These are phyloP conservation scores for Amorpha juglandis DNA, from an alignment of 2,888 invertebrate species.

Conservation along the genomic window DNA sequence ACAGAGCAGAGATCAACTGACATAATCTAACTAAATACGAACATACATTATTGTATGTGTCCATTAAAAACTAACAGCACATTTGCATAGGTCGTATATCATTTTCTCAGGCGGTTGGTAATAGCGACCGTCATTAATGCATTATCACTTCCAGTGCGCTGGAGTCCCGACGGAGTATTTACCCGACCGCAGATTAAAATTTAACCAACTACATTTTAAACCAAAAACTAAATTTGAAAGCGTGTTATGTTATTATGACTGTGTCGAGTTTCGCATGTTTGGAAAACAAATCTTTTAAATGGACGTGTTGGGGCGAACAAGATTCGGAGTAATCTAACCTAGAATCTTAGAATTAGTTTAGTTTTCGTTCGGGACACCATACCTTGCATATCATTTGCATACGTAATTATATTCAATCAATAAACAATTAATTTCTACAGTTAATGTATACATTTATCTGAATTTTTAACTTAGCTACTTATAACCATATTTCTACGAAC, in stretches of 20 bases:
- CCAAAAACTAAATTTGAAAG: conserved; percentile 33
- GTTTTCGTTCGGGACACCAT: too few species aligned
- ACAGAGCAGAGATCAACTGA: too few species aligned
- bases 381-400: too few species aligned
- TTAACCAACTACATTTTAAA: conserved; percentile 43
- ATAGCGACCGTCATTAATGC: conserved; percentile 66
- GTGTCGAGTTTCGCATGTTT: background rate
- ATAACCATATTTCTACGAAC: too few species aligned
- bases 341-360: too few species aligned
- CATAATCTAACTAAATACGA: background rate
- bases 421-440: too few species aligned
- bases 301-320: too few species aligned
- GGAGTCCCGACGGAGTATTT: conserved; percentile 39
- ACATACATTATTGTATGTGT: background rate
- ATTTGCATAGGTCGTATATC: conserved; percentile 34
- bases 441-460: too few species aligned
- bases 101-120: conserved; percentile 55
- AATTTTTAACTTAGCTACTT: too few species aligned
- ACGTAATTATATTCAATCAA: too few species aligned
- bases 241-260: background rate
- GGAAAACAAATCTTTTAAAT: background rate
- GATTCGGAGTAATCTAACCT: too few species aligned
- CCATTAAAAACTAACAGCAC: conserved; percentile 7
- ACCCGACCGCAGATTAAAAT: conserved; percentile 45
- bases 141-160: conserved; percentile 69